Evolutionary conservation across 2,113 vertebrate species (phyloP).

Genomic region (Eptesicus fuscus): DNA sequence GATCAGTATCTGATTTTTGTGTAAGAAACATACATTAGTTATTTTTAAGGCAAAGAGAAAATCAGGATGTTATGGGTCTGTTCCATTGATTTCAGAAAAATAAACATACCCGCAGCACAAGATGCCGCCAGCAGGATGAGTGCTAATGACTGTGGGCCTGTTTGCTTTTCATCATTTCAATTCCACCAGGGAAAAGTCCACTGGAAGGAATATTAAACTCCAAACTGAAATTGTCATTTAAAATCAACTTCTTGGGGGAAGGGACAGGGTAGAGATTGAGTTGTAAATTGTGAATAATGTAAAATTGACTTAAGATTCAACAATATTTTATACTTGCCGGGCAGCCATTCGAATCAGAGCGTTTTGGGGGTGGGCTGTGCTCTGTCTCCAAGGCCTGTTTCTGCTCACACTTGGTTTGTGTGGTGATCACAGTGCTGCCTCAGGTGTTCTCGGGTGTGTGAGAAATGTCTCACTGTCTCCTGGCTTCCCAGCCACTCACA

Average conservation of each 20-base stretch:
- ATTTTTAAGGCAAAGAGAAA: constrained; percentile 24
- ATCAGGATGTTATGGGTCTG: constrained; percentile 53
- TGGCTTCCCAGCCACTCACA: background rate
- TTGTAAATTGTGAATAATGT: constrained; percentile 2
- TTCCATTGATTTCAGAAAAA: constrained; percentile 64
- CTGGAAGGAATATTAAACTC: constrained; percentile 52
- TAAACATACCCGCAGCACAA: background rate
- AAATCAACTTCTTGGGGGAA: constrained; percentile 25
- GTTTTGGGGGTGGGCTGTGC: background rate
- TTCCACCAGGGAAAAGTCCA: constrained; percentile 16
- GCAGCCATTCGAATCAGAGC: background rate
- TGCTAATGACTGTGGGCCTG: constrained; percentile 43
- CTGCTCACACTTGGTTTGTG: background rate
- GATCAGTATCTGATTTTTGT: constrained; percentile 49
- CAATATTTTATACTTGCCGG: background rate
- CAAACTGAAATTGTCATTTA: constrained; percentile 33
- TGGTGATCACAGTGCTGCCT: background rate
- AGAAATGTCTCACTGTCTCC: background rate
- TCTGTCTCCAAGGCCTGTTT: background rate
- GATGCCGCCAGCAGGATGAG: constrained; percentile 49
- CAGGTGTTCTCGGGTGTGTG: background rate
- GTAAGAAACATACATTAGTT: background rate
- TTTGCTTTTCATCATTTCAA: constrained; percentile 66
- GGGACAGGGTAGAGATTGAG: background rate
- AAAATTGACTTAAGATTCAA: background rate